Conservation (phyloP, 2,888 invertebrate genomes). For the Crossocerus cetratus region DNA sequence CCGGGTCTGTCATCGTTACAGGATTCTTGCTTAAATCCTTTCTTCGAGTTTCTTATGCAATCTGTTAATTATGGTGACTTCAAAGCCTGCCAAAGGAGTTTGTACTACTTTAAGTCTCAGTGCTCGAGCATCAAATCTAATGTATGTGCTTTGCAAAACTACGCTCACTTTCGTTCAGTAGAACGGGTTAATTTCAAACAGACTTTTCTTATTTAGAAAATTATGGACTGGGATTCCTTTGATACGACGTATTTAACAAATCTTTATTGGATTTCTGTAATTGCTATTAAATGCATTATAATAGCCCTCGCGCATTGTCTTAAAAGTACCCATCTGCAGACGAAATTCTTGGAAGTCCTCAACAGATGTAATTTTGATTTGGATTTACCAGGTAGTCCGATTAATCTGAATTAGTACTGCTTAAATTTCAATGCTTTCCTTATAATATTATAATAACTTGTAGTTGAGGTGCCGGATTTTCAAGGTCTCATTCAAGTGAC, state of each 20-base stretch:
- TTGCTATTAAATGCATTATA: conserved; percentile 81
- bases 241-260: conserved; percentile 78
- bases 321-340: conserved; percentile 82
- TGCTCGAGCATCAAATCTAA: conserved; percentile 67
- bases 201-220: conserved; percentile 55
- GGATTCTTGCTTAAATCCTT: conserved; percentile 82
- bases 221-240: conserved; percentile 68
- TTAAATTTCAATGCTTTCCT: neutral
- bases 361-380: conserved; percentile 62
- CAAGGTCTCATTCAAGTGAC: conserved; percentile 77
- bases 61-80: conserved; percentile 73
- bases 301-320: conserved; percentile 81
- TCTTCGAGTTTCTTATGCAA: conserved; percentile 81
- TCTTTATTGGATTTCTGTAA: conserved; percentile 79
- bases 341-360: conserved; percentile 80
- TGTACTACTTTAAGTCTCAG: conserved; percentile 74
- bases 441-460: too few species aligned
- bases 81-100: conserved; percentile 63
- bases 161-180: neutral
- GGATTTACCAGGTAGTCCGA: conserved; percentile 61
- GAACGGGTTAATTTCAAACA: neutral
- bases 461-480: conserved; percentile 77
- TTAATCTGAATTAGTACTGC: neutral
- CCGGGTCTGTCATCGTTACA: conserved; percentile 70
- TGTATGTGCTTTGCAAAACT: conserved; percentile 46